Evolutionary conservation across 2,113 vertebrate genomes (phyloP), one percentile per base, ranked within the genome.

Genomic region (Orycteropus afer): DNA sequence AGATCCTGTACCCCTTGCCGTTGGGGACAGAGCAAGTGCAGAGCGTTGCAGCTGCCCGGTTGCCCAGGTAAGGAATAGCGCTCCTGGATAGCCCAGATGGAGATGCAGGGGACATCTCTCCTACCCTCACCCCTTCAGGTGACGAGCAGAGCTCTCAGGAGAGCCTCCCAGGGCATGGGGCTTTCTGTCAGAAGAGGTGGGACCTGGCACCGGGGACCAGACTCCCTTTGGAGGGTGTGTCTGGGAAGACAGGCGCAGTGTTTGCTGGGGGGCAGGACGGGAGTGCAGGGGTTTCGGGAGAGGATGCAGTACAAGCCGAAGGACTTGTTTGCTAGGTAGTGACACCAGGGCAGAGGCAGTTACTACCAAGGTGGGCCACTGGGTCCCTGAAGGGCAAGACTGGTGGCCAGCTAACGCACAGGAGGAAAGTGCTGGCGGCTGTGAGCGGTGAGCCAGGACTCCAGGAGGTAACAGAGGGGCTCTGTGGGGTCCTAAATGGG

Each of bases 51-150:
- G 45, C 53, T 29, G 14, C 90, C 12, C 8, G 6, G 7, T 17
- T 40, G 59, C 57, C 67, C 93, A 96, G 97, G 97, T 97, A 91
- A 96, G 97, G 59, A 61, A n/a, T 73, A 11, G 61, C 69, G 37
- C 65, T 71, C 88, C 59, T 45, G 77, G 40, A 59, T 49, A 2
- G 37, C 34, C 6, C 22, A 0, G 42, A n/a, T n/a, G 59, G 85
- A 63, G 12, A 45, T 47, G 55, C 18, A 22, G 29, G 37, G 67
- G 86, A 0, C 4, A n/a, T 63, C 73, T 71, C 6, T 73, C 25
- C 45, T 32, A 5, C 51, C 47, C 37, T 29, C 7, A 25, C n/a
- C 34, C 27, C 15, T 7, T 32, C 53, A 25, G 14, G 69, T 29
- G 5, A 59, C 83, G 61, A 47, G 80, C 47, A 74, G 45, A 25